Conservation (phyloP, 2,113 vertebrate genomes). For the Bufo gargarizans region DNA sequence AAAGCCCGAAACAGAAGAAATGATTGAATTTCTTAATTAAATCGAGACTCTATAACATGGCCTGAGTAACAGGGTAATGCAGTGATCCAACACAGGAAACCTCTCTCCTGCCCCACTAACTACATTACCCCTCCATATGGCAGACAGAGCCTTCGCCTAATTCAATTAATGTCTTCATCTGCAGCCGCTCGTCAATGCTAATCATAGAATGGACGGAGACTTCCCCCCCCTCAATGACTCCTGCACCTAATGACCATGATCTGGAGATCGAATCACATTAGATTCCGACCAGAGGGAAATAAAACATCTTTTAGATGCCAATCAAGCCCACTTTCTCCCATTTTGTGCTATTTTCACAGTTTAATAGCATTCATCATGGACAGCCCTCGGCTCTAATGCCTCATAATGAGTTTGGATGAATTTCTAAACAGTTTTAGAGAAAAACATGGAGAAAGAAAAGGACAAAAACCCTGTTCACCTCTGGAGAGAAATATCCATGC, state of each 20-base stretch:
- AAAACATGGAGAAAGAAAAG: not conserved
- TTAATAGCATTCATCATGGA: not conserved
- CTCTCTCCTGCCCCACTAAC: not conserved
- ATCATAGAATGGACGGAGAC: conserved; percentile 27
- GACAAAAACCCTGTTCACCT: too few species aligned
- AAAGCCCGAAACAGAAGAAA: not conserved
- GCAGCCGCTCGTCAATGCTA: conserved; percentile 35
- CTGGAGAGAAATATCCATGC: too few species aligned
- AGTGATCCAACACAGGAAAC: conserved; percentile 8
- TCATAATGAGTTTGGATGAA: too few species aligned
- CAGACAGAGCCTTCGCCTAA: conserved; percentile 17
- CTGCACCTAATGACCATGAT: conserved; percentile 21
- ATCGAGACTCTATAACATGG: not conserved
- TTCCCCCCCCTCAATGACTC: not conserved
- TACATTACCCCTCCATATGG: not conserved
- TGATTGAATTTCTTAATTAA: conserved; percentile 7
- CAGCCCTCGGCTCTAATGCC: not conserved
- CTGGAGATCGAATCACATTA: conserved; percentile 25
- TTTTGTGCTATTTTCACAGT: not conserved
- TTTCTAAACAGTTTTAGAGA: too few species aligned
- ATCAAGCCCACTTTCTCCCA: too few species aligned
- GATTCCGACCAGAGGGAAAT: not conserved
- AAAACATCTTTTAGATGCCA: not conserved
- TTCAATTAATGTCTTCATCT: conserved; percentile 24
- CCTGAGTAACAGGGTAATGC: not conserved